These are phyloP conservation scores for Zoanthus sociatus DNA, from an alignment of 92 coral and sea anemone species.

Conservation along the genomic window DNA sequence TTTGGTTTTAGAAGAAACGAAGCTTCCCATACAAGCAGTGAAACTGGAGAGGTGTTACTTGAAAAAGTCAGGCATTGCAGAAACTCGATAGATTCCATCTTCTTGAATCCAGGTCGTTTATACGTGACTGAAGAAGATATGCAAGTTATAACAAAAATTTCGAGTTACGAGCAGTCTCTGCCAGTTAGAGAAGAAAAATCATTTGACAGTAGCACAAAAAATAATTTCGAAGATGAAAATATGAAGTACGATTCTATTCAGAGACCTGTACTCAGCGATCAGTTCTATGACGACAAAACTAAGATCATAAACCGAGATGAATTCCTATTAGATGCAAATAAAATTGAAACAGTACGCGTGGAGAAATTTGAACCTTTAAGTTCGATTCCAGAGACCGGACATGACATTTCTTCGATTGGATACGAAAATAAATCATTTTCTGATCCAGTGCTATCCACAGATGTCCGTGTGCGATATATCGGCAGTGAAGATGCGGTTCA, in stretches of 20 bases:
- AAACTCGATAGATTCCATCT: background rate
- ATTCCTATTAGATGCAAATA: background rate
- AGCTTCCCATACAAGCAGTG: background rate
- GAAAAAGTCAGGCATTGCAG: background rate
- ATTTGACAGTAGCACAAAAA: background rate
- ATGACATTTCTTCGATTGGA: slow-evolving; percentile 4
- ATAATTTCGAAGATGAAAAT: background rate
- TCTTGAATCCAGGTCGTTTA: slow-evolving; percentile 39
- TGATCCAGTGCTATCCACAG: background rate
- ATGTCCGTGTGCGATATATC: slow-evolving; percentile 22
- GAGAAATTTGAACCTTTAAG: slow-evolving; percentile 1
- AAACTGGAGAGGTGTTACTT: background rate
- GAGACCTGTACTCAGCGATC: background rate
- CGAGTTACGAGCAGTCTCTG: background rate
- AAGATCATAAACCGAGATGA: background rate
- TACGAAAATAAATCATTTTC: background rate
- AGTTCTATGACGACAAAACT: background rate
- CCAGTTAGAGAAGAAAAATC: background rate
- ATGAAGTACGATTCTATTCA: background rate
- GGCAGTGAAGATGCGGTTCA: slow-evolving; percentile 33
- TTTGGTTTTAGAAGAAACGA: background rate
- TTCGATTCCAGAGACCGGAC: slow-evolving; percentile 11
- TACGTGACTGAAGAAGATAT: slow-evolving; percentile 44
- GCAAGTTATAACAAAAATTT: slow-evolving; percentile 19
- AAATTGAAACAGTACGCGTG: background rate